Evolutionary conservation across 2,888 invertebrate genomes (phyloP).

Genomic region (Catocala fraxini): DNA sequence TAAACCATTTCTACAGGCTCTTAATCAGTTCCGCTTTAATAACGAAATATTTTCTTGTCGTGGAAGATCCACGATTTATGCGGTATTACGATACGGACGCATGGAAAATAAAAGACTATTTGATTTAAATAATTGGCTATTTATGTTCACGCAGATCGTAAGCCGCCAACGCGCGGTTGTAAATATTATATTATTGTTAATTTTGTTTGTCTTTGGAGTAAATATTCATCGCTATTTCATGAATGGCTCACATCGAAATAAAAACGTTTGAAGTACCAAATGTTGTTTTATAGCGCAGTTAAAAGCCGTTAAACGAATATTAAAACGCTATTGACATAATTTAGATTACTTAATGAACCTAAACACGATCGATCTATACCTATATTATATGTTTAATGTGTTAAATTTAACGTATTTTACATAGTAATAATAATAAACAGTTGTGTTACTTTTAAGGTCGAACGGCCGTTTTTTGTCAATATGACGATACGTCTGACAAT

Average conservation of each 20-base stretch:
- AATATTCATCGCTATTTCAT: slow-evolving; percentile 27
- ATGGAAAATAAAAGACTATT: slow-evolving; percentile 30
- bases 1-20: too few relatives aligned
- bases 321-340: slow-evolving; percentile 25
- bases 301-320: slow-evolving; percentile 23
- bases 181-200: slow-evolving; percentile 25
- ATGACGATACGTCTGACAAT: slow-evolving; percentile 57
- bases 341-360: slow-evolving; percentile 36
- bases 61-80: not conserved
- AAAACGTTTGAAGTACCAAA: slow-evolving; percentile 24
- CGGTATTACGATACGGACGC: slow-evolving; percentile 1
- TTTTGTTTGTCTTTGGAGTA: slow-evolving; percentile 35
- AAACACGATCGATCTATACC: slow-evolving; percentile 16
- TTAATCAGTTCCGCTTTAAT: not conserved
- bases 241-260: slow-evolving; percentile 24
- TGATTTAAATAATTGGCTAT: slow-evolving; percentile 41
- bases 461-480: slow-evolving; percentile 43
- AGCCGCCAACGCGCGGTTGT: slow-evolving; percentile 30
- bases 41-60: not conserved
- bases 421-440: slow-evolving; percentile 4
- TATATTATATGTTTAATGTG: slow-evolving; percentile 1
- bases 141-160: slow-evolving; percentile 35
- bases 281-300: slow-evolving; percentile 25
- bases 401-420: slow-evolving; percentile 6
- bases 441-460: slow-evolving; percentile 11